Evolutionary conservation across 2,113 vertebrate genomes (phyloP), one percentile per base, ranked within the genome.

Genomic region (Mellivora capensis): DNA sequence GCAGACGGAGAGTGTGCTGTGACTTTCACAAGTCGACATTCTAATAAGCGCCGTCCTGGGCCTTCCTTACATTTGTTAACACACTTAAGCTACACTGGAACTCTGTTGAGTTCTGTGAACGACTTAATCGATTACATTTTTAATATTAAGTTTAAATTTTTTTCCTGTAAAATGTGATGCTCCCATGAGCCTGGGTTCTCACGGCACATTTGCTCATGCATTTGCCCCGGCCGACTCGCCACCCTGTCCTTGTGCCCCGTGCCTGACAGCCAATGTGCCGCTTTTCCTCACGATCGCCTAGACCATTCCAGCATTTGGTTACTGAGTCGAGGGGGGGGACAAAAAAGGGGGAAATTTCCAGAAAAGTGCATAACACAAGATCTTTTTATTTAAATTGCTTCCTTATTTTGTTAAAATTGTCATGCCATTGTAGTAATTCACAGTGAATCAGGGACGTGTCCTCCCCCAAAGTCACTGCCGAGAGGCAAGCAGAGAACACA

Each of bases 161-260:
- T 8, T n/a, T 29, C 18, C 14, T 31, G 11, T 13, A 34, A 18
- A 6, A 14, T 25, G 18, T 14, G 17, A 15, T 7, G 61, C 10
- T 80, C 39, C 3, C 11, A 0, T 3, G 34, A 6, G 61, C 27
- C 29, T 2, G 2, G 3, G 15, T 4, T 37, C 23, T 6, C 11
- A 4, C 27, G 2, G 2, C 25, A 4, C 2, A 12, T 3, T 5
- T 1, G 11, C 14, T 0, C 0, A 15, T 0, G 31, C 37, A 13
- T 3, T 8, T 12, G 15, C 34, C 34, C 14, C 4, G 29, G n/a
- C 37, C 44, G 0, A 5, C 6, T 57, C 29, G 1, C 42, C 7
- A 0, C 2, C 10, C 10, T 7, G 0, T n/a, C 34, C n/a, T 4
- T 7, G 18, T 34, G 4, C 9, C 11, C 0, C 11, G 2, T 2